Evolutionary conservation across 2,888 invertebrate species (phyloP), one percentile per base, ranked within the genome.

Genomic region (Caprella mutica): DNA sequence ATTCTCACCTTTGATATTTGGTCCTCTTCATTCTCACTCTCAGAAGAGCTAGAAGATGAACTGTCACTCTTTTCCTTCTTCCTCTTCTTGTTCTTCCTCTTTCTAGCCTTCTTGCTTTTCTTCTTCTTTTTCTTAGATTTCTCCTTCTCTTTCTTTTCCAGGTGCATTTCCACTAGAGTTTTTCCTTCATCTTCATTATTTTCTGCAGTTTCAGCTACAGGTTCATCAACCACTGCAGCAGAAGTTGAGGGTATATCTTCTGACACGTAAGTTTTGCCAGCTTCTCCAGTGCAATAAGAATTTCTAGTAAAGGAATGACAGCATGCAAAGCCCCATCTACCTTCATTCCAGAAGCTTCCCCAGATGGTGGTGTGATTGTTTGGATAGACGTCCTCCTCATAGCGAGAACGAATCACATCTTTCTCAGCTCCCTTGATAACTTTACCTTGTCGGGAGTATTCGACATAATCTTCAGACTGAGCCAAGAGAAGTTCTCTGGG

Each of bases 321-420:
- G 70, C 98, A 98, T 70, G 86, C 85, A 74, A 84, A 98, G 0
- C 97, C 98, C 98, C 98, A 99, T 61, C 81, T 79, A 0, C 92
- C 93, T 52, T 83, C 82, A 67, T 80, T 80, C 96, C 97, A 99
- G 72, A 79, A 94, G 0, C 96, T 96, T 3, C 98, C 98, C 88
- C 90, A 98, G 5, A 97, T 86, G 1, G 85, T 81, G 0, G 85
- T 87, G 73, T 98, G 98, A 73, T 98, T 98, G 71, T 90, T 90
- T 6, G 85, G 82, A 66, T 83, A 80, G 19, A 88, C 81, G 72
- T 98, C 96, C 73, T 98, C 98, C 70, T 92, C 93, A 72, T 94
- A 98, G 69, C 85, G 85, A 17, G 80, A 91, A 74, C 84, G 80
- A 6, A 92, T 82, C 0, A 85, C 77, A 61, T 85, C 84, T 69